Evolutionary conservation across 1,140 invertebrate genomes (phyloP), one percentile per base, ranked within the genome.

Genomic region (Drosophila subobscura): DNA sequence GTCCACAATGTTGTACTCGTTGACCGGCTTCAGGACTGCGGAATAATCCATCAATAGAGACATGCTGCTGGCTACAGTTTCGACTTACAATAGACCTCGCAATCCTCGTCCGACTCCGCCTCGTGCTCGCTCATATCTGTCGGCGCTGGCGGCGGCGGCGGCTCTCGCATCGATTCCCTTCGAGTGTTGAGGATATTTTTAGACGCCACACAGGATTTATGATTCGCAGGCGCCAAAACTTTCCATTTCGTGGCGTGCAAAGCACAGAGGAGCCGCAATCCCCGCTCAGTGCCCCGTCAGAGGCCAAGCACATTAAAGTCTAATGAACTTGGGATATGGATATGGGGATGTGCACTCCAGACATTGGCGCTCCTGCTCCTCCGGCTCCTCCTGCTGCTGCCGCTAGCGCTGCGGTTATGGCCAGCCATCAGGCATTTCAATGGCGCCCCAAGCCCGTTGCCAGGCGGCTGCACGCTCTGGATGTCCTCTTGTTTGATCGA

Each of bases 101-200:
- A 98, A 89, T 98, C 97, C 60, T 97, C 97, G 91, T 98, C 97
- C 60, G 96, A 97, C 91, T 98, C 97, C 40, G 97, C 93, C 89
- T 97, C 96, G 90, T 98, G 98, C 90, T 98, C 96, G 77, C 97
- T 95, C 71, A 94, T 92, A 57, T 90, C 74, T 84, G 85, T 41
- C 63, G 51, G 55, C 7, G 52, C 27, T 23, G 27, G 29, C 29
- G 33, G 10, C 33, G 10, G 10, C 33, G 33, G 46, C 71, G 55
- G 59, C 44, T 72, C 53, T 58, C 58, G 47, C 60, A 59, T 79
- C 64, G 64, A 59, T 68, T 78, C 56, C 51, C 64, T 47, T 41
- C 55, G 16, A 61, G 68, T 52, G 50, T 56, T 27, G 65, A n/a
- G 40, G 57, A 25, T 84, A 83, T 86, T 88, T 76, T 88, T 88